Evolutionary conservation across 2,888 invertebrate genomes (phyloP).

Genomic region (Ophioninae sp.): DNA sequence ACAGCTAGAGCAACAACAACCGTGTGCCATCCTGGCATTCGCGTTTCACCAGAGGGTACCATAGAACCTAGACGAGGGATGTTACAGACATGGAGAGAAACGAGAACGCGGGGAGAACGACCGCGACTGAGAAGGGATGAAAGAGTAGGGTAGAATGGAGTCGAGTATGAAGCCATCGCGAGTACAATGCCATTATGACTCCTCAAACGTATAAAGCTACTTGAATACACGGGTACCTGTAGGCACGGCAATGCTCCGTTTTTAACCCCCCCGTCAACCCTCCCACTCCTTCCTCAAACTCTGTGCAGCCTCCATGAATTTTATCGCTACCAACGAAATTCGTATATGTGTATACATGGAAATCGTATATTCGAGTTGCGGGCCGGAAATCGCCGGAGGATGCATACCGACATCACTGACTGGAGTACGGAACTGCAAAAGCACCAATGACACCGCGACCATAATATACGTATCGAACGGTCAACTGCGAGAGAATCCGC

Average conservation of each 20-base stretch:
- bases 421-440: neutral
- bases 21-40: slow-evolving; percentile 22
- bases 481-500: neutral
- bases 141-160: slow-evolving; percentile 61
- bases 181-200: slow-evolving; percentile 67
- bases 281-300: neutral
- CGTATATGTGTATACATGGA: neutral
- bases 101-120: slow-evolving; percentile 50
- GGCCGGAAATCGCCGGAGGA: slow-evolving; percentile 8
- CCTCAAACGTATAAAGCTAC: slow-evolving; percentile 19
- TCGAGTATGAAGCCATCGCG: slow-evolving; percentile 60
- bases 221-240: slow-evolving; percentile 19
- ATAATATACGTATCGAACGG: slow-evolving; percentile 7
- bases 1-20: slow-evolving; percentile 56
- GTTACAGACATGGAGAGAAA: slow-evolving; percentile 42
- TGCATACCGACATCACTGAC: neutral
- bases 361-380: neutral
- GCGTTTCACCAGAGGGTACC: slow-evolving; percentile 33
- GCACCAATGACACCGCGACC: slow-evolving; percentile 18
- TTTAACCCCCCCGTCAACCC: slow-evolving; percentile 22
- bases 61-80: slow-evolving; percentile 50
- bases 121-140: slow-evolving; percentile 25
- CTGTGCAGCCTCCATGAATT: slow-evolving; percentile 30
- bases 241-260: slow-evolving; percentile 12
- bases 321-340: slow-evolving; percentile 16